Percentiles rank a stretch among this genome's conserved stretches.
Evolutionary conservation across 2,797 vertebrate genomes (phyloP).

Genomic region (Ateles fusciceps): DNA sequence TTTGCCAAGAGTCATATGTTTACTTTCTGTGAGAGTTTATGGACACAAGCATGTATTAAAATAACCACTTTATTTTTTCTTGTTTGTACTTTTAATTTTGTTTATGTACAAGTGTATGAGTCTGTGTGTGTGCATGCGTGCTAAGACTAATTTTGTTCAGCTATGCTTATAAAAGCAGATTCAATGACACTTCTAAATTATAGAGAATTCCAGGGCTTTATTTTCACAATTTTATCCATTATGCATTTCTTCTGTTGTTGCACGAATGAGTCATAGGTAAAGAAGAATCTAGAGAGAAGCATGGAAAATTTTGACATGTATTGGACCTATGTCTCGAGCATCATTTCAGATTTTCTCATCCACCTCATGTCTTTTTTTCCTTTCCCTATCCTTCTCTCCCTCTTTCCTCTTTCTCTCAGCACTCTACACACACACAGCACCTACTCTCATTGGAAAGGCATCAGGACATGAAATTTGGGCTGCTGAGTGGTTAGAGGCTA

Average conservation of each 20-base stretch:
- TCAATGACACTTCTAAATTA: neutral
- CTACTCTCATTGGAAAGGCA: neutral
- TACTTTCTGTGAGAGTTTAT: neutral
- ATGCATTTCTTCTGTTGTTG: neutral
- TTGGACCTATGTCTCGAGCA: neutral
- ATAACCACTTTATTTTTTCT: neutral
- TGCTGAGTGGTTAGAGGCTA: neutral
- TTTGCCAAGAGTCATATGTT: neutral
- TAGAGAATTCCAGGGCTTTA: neutral
- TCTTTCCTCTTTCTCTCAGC: neutral
- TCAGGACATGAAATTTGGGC: neutral
- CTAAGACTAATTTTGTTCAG: neutral
- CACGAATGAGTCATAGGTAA: neutral
- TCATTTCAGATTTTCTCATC: neutral
- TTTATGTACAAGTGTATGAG: neutral
- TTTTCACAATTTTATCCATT: neutral
- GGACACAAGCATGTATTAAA: neutral
- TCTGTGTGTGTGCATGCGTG: neutral
- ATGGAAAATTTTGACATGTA: neutral
- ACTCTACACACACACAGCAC: neutral
- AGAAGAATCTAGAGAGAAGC: neutral
- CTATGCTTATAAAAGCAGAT: neutral
- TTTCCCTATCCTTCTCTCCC: neutral
- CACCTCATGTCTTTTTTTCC: neutral
- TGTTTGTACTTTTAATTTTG: neutral